phyloP scores from a whole-genome alignment of 2,113 vertebrate species.

The Micronycteris hirsuta region DNA sequence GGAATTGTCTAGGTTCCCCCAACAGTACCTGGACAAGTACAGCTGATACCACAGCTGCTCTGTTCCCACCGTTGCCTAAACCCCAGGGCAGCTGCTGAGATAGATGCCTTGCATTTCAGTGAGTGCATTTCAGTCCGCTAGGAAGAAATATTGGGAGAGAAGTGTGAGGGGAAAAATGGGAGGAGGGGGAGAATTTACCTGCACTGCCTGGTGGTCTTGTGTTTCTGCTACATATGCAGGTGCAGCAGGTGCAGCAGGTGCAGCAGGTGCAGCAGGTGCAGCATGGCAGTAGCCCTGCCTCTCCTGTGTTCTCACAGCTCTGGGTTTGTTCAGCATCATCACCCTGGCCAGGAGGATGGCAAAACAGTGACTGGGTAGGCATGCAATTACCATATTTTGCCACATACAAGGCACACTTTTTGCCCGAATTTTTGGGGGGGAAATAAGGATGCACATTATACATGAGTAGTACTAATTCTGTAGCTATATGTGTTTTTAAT shows the following conservation, averaged over 20 bases:
- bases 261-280: fast-evolving
- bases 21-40: not conserved
- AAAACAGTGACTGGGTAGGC: not conserved
- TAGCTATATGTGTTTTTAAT: no score
- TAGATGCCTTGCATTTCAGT: not conserved
- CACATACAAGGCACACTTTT: no score
- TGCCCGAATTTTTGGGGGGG: no score
- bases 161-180: fast-evolving
- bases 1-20: not conserved
- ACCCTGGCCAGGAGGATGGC: not conserved
- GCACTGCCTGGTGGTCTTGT: fast-evolving
- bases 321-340: no score
- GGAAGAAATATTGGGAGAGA: not conserved
- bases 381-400: not conserved
- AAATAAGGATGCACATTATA: no score
- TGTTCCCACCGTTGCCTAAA: not conserved
- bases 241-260: no score
- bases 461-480: no score
- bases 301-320: fast-evolving
- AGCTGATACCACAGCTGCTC: no score
- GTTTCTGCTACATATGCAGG: no score
- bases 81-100: no score
- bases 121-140: not conserved
- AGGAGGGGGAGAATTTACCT: not conserved
- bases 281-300: not conserved